Evolutionary conservation across 2,888 invertebrate genomes (phyloP), one percentile per base, ranked within the genome.

Genomic region (Eurois occulta): DNA sequence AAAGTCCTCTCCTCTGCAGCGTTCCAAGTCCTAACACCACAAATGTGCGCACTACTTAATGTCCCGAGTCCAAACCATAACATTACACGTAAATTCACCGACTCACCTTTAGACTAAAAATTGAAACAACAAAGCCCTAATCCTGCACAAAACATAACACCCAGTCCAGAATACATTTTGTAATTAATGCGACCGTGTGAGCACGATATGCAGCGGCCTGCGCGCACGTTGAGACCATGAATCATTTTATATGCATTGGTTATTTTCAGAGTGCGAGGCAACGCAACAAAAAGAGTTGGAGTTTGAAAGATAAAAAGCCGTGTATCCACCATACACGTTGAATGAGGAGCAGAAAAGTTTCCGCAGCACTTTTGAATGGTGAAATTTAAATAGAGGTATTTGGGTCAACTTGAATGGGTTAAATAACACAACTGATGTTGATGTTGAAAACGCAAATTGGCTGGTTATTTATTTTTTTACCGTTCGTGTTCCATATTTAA

Each of bases 211-310:
- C 90, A 90, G 89, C 87, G 88, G 86, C 85, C 82, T 82, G 91
- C 88, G 64, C 79, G 77, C 79, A 92, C 91, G 91, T 78, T 90
- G 91, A 92, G 91, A 92, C 85, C 92, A 93, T 94, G 93, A 93
- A 95, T 94, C 93, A 95, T 94, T 94, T 93, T 93, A 91, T 94
- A 95, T 94, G 94, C 94, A 94, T 94, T 94, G 93, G 93, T 91
- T 93, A 93, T 93, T 92, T 92, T 88, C 87, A 86, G 89, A 89
- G 87, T 87, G 89, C 88, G 84, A 82, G 86, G 86, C 78, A 86
- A 84, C 81, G 80, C 84, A 90, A 91, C 89, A 91, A 91, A 91
- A 91, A 88, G 78, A 86, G 77, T 88, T 75, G 77, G 83, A 79
- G 83, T 86, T 78, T 84, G 81, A 78, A 86, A 91, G 91, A 91